Conservation (phyloP, 2,888 invertebrate genomes). For the Microplitis manilae region DNA sequence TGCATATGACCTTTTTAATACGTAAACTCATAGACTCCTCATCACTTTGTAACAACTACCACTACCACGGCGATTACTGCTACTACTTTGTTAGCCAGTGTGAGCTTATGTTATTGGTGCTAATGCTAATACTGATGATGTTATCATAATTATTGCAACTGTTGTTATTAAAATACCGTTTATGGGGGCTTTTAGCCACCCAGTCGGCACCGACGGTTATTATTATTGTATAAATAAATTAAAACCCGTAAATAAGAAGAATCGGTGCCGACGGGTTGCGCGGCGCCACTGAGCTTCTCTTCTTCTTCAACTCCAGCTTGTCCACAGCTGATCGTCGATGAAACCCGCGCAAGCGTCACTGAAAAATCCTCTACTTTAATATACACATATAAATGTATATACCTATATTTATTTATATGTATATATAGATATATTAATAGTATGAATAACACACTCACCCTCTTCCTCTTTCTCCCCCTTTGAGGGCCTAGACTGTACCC, state of each 20-base stretch:
- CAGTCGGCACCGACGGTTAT: background rate
- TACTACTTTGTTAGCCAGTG: background rate
- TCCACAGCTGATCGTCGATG: slow-evolving; percentile 67
- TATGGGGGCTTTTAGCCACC: background rate
- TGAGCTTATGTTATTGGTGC: background rate
- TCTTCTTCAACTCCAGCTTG: slow-evolving; percentile 50
- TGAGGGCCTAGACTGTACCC: background rate
- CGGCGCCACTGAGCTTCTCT: slow-evolving; percentile 56
- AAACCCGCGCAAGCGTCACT: slow-evolving; percentile 67
- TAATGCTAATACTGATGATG: background rate
- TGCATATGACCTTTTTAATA: slow-evolving; percentile 20
- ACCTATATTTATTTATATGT: background rate
- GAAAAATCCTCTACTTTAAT: slow-evolving; percentile 38
- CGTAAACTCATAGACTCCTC: slow-evolving; percentile 32
- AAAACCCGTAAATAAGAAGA: slow-evolving; percentile 22
- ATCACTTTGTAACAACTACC: slow-evolving; percentile 39
- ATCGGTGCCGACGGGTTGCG: slow-evolving; percentile 52
- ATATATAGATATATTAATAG: background rate
- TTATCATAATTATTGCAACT: background rate
- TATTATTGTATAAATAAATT: slow-evolving; percentile 20
- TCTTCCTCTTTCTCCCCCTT: background rate
- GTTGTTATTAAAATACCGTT: background rate
- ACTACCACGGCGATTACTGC: background rate
- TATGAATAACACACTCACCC: background rate
- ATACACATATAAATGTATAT: slow-evolving; percentile 1